Percentiles rank a stretch among this genome's conserved stretches.
Evolutionary conservation across 2,888 invertebrate genomes (phyloP).

Genomic region (Hofmannophila pseudospretella): DNA sequence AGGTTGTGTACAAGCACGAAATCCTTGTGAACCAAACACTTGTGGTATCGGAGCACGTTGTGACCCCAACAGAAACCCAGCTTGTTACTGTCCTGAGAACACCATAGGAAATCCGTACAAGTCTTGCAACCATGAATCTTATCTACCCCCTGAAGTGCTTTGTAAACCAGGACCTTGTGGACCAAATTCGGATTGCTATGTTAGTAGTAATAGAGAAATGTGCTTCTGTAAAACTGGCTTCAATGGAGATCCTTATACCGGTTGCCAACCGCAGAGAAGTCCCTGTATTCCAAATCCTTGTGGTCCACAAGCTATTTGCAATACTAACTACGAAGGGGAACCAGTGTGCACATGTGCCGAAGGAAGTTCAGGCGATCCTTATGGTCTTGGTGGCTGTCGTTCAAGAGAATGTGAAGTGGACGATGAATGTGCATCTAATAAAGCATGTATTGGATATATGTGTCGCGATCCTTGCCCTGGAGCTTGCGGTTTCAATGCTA

Average conservation of each 20-base stretch:
- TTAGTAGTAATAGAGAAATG: constrained; percentile 87
- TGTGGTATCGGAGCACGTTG: constrained; percentile 89
- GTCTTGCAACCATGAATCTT: constrained; percentile 80
- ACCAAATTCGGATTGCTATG: constrained; percentile 89
- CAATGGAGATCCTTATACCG: constrained; percentile 87
- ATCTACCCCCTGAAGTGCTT: constrained; percentile 77
- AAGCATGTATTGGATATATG: constrained; percentile 88
- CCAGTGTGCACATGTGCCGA: constrained; percentile 85
- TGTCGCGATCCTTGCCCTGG: constrained; percentile 91
- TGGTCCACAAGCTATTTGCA: constrained; percentile 86
- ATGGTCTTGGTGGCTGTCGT: constrained; percentile 83
- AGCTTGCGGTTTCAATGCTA: constrained; percentile 85
- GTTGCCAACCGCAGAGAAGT: constrained; percentile 83
- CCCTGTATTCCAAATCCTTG: constrained; percentile 90
- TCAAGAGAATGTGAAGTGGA: constrained; percentile 90
- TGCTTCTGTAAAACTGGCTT: constrained; percentile 89
- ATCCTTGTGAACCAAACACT: constrained; percentile 89
- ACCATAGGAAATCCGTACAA: constrained; percentile 90
- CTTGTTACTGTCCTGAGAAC: constrained; percentile 91
- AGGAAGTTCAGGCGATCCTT: constrained; percentile 87
- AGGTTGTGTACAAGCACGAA: constrained; percentile 87
- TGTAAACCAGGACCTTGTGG: constrained; percentile 92
- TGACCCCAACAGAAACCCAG: constrained; percentile 86
- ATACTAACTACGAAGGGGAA: constrained; percentile 81
- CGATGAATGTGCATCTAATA: constrained; percentile 84